These are phyloP conservation scores for Anomalospiza imberbis DNA, from an alignment of 2,797 vertebrate species.

Conservation along the genomic window DNA sequence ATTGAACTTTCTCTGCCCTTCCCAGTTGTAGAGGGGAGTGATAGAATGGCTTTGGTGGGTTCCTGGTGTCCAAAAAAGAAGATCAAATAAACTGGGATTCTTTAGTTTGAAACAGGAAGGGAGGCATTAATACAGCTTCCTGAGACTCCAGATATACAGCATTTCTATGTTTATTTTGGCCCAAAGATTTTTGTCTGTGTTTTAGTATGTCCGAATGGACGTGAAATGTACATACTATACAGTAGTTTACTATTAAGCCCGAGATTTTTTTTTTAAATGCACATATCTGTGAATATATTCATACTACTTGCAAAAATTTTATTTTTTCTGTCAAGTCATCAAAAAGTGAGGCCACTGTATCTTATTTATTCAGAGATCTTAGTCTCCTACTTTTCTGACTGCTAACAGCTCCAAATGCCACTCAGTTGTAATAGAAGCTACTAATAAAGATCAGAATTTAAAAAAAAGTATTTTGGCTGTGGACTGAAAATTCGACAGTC, in stretches of 20 bases:
- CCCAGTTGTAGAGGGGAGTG: background rate
- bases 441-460: background rate
- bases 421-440: background rate
- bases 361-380: background rate
- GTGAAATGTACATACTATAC: background rate
- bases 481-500: background rate
- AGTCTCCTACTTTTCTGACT: background rate
- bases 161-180: background rate
- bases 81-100: background rate
- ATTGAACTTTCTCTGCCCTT: background rate
- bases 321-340: background rate
- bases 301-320: background rate
- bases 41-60: background rate
- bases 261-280: background rate
- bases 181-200: background rate
- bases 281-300: background rate
- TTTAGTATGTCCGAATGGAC: background rate
- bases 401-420: background rate
- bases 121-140: background rate
- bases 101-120: background rate
- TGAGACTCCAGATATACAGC: background rate
- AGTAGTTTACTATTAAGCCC: background rate
- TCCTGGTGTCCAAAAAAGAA: background rate
- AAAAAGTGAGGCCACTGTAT: background rate
- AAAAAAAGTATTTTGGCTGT: background rate